Evolutionary conservation across 2,888 invertebrate species (phyloP), one percentile per base, ranked within the genome.

Genomic region (Mythimna pallens): DNA sequence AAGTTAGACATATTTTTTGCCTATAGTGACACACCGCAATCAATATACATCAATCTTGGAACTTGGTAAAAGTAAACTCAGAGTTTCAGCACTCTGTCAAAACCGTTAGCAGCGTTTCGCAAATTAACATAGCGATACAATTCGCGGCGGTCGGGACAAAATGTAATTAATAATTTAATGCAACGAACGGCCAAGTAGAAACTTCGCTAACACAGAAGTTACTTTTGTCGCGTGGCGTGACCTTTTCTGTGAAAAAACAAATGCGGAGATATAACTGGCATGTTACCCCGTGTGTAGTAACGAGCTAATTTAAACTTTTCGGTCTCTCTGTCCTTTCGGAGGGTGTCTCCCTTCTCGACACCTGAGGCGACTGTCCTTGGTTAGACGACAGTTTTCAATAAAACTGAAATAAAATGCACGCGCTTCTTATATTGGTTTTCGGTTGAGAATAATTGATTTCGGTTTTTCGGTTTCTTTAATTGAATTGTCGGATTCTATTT

Each of bases 251-350:
- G 91, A 94, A 95, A 96, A 96, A 96, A 95, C 94, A 94, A 94
- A 93, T 93, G 90, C 89, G 91, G 86, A 87, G 87, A 93, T 91
- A 92, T 91, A 94, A 93, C 94, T 92, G 93, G 89, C 92, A 89
- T 90, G 93, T 93, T 90, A 88, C 92, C 85, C 89, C 92, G 93
- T 94, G 91, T 94, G 95, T 94, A 89, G 95, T 96, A 96, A 96
- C 96, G 93, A 96, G 96, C 96, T 96, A 95, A 96, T 96, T 96
- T 96, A 96, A 96, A 96, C 95, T 96, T 96, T 96, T 95, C 94
- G 94, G 93, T 90, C 89, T 84, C 92, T 90, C 90, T 87, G 92
- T 93, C 93, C 94, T 92, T 90, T 90, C 77, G 86, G 88, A 91
- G 92, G 94, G 93, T 90, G 92, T 87, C 89, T 87, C 90, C 92